Conservation (phyloP, 1,140 invertebrate genomes). For the Dolichoris vasculosae region DNA sequence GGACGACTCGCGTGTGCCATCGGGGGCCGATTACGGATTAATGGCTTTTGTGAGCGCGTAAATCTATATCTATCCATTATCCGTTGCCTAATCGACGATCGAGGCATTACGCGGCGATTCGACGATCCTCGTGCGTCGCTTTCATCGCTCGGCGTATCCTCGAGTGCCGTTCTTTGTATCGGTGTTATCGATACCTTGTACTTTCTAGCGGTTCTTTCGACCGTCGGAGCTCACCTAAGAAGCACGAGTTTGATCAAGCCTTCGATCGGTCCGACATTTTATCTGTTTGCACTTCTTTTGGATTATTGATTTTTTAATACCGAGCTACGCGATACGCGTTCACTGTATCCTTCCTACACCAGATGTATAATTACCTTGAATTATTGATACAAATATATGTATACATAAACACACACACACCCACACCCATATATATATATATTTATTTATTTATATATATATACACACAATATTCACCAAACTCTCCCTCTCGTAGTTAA, state of each 20-base stretch:
- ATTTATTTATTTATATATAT: no score
- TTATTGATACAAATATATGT: neutral
- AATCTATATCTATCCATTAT: neutral
- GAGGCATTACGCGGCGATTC: neutral
- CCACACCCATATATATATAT: no score
- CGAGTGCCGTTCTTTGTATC: neutral
- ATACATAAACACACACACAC: no score
- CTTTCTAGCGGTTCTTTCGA: neutral
- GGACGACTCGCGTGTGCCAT: neutral
- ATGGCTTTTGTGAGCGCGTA: conserved; percentile 28
- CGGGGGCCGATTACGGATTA: conserved; percentile 35
- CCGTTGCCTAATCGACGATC: conserved; percentile 34
- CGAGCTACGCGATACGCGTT: neutral
- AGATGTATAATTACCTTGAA: neutral
- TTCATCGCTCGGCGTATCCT: neutral
- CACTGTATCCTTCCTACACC: neutral
- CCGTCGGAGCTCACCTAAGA: neutral
- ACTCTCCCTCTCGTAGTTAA: neutral
- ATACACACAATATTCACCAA: neutral
- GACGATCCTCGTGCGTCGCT: no score
- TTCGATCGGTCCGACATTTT: neutral
- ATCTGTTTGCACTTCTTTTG: neutral
- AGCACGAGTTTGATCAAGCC: neutral
- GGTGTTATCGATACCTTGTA: neutral
- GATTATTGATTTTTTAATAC: neutral